Base-by-base conservation (phyloP, 2,888 invertebrate genomes). In the Baccha elongata region DNA sequence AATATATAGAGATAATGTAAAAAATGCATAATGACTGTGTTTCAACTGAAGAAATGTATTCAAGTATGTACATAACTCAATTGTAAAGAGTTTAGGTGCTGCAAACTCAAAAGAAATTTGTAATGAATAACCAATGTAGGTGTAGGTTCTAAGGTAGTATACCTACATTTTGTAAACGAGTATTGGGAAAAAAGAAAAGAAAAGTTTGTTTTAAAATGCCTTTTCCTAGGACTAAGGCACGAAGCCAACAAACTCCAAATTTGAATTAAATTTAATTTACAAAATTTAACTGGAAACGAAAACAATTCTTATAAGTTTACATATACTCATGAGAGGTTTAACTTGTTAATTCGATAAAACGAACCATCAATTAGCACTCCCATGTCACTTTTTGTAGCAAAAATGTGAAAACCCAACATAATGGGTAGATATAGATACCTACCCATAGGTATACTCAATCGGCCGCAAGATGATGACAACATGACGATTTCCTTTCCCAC, bases 271-370 rank as follows among this genome's bases (percentile, higher is more conserved):
- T 52, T 68, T 13, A 72, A 76, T 71, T 72, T 44, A 65, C 48
- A 67, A 62, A 72, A 23, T 53, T 65, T 71, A 60, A 60, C 60
- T 81, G 81, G 50, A 75, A 71, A 65, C 32, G 72, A 72, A n/a
- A n/a, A n/a, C 72, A 55, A 68, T 76, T 72, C 44, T 35, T 48
- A n/a, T n/a, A 58, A 78, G 64, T 83, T 68, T 78, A 73, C 72
- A 78, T 17, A 68, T 83, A 78, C 83, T 83, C 72, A 73, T 73
- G 68, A 78, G 68, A 73, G 15, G 11, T 64, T 62, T 26, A 21
- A 83, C 64, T 21, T 85, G 85, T 72, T 85, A 85, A 85, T 85
- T 85, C 69, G 60, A 85, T 84, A 69, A 85, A 85, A 85, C 83
- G 83, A 84, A 79, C 78, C 79, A 75, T 52, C 79, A 85, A 83